Base-by-base conservation (phyloP, 2,797 vertebrate species). In the Spinibarbus caldwelli region DNA sequence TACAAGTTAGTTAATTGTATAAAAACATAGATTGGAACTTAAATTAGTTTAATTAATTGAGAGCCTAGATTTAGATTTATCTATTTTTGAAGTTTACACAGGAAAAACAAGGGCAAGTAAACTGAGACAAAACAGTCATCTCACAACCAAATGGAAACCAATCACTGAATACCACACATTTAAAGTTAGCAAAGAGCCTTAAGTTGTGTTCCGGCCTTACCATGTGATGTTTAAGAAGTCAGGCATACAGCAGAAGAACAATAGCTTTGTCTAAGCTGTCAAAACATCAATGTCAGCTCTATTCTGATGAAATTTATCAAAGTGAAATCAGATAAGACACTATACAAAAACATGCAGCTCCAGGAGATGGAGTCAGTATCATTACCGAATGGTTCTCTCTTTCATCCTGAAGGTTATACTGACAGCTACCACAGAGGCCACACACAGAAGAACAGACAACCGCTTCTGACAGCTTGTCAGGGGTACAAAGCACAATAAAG, bases 381-480 rank as follows among this genome's bases (percentile, higher is more conserved):
- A 54, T 34, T 79, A 19, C 34, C 15, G 10, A 71, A 43, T 68
- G 34, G 31, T 45, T 78, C n/a, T 85, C n/a, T 19, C 38, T 85
- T 85, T 41, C 43, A 49, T 70, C 29, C 64, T 79, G 64, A 85
- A 79, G 83, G 83, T 85, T 85, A 85, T 43, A 78, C 47, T 85
- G 76, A 84, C 76, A 84, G 73, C n/a, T 78, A 78, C 34, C 17
- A 3, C 34, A 59, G 47, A 45, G 78, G 66, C 49, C 52, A 85
- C 66, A 71, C 38, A 85, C 41, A 52, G n/a, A 68, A 49, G 10
- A 76, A 85, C 90, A 90, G 87, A 86, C 83, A 83, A 90, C 57
- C 71, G 80, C 88, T 90, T 89, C 91, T 86, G 84, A 91, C 83
- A 89, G 89, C 85, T 88, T 88, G 90, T 93, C 82, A 75, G 4